Evolutionary conservation across 2,797 vertebrate genomes (phyloP).

Genomic region (Lagothrix lagotricha): DNA sequence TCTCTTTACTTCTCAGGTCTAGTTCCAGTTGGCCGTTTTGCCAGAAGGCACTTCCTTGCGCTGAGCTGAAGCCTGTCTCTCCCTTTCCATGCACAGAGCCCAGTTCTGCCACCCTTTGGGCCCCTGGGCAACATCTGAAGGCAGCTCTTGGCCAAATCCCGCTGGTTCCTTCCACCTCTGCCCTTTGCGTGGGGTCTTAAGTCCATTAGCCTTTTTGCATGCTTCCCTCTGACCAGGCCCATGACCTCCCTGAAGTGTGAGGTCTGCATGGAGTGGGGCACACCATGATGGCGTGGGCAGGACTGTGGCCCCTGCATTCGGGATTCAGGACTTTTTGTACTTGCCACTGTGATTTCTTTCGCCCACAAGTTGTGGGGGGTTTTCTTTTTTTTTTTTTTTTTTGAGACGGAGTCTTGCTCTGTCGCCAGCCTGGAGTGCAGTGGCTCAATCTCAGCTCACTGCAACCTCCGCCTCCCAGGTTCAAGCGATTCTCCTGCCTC

Average conservation of each 20-base stretch:
- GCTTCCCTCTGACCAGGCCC: neutral
- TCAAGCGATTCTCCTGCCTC: too few relatives aligned
- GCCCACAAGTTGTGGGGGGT: too few relatives aligned
- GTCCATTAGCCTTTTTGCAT: too few relatives aligned
- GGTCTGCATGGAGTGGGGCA: neutral
- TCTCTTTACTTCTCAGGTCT: neutral
- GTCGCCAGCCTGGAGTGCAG: too few relatives aligned
- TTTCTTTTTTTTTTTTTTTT: too few relatives aligned
- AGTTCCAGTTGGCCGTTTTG: neutral
- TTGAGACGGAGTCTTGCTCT: too few relatives aligned
- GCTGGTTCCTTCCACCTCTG: too few relatives aligned
- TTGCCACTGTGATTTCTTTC: neutral
- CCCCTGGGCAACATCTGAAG: neutral
- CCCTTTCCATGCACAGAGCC: neutral
- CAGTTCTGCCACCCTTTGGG: neutral
- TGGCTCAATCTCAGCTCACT: too few relatives aligned
- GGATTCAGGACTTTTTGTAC: neutral
- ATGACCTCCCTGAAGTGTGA: neutral
- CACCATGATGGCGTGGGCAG: neutral
- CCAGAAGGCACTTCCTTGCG: neutral
- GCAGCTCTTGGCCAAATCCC: neutral
- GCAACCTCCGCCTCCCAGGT: too few relatives aligned
- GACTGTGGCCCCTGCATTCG: neutral
- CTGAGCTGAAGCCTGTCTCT: neutral
- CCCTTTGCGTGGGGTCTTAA: neutral